These are phyloP conservation scores for Xiphophorus birchmanni DNA, from an alignment of 2,797 vertebrate genomes.

Conservation along the genomic window DNA sequence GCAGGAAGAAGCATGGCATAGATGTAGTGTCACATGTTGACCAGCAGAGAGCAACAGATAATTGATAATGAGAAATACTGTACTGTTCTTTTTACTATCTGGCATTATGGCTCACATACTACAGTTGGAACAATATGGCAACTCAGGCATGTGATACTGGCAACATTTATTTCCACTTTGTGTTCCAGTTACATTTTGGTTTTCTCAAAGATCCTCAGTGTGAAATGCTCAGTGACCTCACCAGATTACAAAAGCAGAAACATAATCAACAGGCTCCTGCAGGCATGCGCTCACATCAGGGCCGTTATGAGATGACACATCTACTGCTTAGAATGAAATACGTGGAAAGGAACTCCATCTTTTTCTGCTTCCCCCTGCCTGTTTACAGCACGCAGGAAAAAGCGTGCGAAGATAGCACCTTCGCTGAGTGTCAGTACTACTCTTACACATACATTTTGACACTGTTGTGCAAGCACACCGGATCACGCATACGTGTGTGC, in stretches of 20 bases:
- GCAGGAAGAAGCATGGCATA: not conserved
- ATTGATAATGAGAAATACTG: conserved; percentile 13
- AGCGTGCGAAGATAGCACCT: conserved; percentile 40
- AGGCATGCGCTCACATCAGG: conserved; percentile 28
- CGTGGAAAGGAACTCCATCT: not conserved
- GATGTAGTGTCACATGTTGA: conserved; percentile 31
- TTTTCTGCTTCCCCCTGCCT: conserved; percentile 42
- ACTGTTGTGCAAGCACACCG: conserved; percentile 5
- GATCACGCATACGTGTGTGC: not conserved
- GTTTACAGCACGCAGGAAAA: conserved; percentile 48
- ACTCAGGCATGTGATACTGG: conserved; percentile 1
- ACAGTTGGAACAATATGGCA: conserved; percentile 4
- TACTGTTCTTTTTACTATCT: not conserved
- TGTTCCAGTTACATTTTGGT: conserved; percentile 7
- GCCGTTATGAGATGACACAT: conserved; percentile 47
- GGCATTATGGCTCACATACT: not conserved
- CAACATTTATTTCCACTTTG: conserved; percentile 10
- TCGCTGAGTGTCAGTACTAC: conserved; percentile 40
- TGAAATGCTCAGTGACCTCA: conserved; percentile 53
- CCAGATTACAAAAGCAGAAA: conserved; percentile 56
- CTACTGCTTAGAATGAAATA: not conserved
- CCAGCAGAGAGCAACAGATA: conserved; percentile 67
- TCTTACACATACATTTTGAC: conserved; percentile 19
- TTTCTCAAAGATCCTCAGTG: conserved; percentile 44
- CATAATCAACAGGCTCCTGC: conserved; percentile 56